These are phyloP conservation scores for Carcharodon carcharias DNA, from an alignment of 2,797 vertebrate genomes.

Conservation along the genomic window DNA sequence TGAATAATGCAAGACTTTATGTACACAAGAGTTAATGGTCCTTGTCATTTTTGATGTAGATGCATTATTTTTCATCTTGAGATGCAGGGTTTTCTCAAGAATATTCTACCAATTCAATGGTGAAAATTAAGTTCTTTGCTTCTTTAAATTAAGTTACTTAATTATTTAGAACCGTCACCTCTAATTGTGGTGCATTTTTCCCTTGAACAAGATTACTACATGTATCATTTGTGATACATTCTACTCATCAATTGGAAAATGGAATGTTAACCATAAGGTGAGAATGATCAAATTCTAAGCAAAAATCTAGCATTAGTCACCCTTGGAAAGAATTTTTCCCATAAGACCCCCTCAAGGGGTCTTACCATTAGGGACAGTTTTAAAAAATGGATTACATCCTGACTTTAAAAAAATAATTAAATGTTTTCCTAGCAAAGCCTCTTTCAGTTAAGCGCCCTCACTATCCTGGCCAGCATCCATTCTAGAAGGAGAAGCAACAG, in stretches of 20 bases:
- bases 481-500: neutral
- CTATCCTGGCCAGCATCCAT: neutral
- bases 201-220: neutral
- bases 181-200: neutral
- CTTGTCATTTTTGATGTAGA: neutral
- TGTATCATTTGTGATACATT: neutral
- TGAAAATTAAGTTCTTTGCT: neutral
- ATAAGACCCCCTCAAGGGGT: neutral
- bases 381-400: neutral
- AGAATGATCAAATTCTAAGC: neutral
- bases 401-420: too few species aligned
- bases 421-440: neutral
- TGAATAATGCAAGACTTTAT: neutral
- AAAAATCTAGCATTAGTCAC: neutral
- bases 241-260: too few species aligned
- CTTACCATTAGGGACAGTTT: neutral
- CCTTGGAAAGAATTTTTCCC: neutral
- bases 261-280: too few species aligned
- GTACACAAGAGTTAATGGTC: neutral
- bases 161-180: neutral
- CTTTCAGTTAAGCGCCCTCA: neutral
- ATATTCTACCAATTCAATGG: neutral
- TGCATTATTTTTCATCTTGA: neutral
- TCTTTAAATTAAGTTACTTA: neutral
- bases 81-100: neutral